Base-by-base conservation (phyloP, 2,888 invertebrate species). In the Melanostoma scalare region DNA sequence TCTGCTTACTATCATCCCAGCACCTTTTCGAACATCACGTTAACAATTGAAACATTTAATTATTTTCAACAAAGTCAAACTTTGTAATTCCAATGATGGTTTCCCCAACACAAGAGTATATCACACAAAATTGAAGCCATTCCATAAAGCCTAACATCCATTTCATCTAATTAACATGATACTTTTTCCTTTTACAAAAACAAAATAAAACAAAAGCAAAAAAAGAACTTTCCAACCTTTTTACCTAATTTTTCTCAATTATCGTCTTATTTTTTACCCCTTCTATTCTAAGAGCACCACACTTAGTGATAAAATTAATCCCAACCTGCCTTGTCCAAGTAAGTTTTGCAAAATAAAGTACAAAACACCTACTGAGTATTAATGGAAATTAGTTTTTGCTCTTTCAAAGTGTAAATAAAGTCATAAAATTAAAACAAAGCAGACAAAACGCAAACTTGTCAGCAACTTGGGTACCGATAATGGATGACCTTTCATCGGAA, bases 381-480 rank as follows among this genome's bases (percentile, higher is more conserved):
- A 76, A 81, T 81, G 81, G 67, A 76, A 76, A 71, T 81, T 68
- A 71, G 72, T 76, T 81, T 81, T 81, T 61, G 48, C 52, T 67
- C 58, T 60, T 75, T 65, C 44, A 61, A 69, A 73, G 33, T 67
- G 69, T 60, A 67, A 76, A 76, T 60, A 75, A 75, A 80, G 69
- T 20, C 52, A 35, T 40, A 50, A 40, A 55, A 42, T 42, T 9
- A 10, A 50, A 30, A 58, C 42, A 75, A 67, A 55, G 53, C 53
- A 40, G 31, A 50, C 38, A 35, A 65, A 71, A 53, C 46, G 65
- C 58, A 71, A 60, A 65, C 36, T 67, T 50, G 55, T 55, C 40
- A 40, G 30, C n/a, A 44, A 44, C 58, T 38, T 10, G 3, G 10
- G 4, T 31, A 38, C 52, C 40, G 52, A 55, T 60, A 76, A 75